Evolutionary conservation across 2,797 vertebrate species (phyloP).

Genomic region (Miichthys miiuy): DNA sequence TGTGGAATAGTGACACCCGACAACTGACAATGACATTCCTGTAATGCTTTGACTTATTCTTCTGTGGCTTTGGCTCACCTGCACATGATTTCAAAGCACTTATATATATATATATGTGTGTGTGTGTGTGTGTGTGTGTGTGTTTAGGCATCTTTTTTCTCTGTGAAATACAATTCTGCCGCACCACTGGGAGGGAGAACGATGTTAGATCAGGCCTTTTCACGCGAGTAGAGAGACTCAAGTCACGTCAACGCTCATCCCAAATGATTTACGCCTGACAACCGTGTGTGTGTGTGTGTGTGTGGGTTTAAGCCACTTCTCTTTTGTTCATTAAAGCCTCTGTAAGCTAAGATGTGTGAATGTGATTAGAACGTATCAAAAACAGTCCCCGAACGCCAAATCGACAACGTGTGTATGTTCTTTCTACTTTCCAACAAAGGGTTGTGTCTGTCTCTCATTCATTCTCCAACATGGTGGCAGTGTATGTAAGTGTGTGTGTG

Average conservation of each 20-base stretch:
- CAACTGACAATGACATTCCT: slow-evolving; percentile 19
- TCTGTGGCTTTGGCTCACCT: slow-evolving; percentile 7
- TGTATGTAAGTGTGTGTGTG: slow-evolving; percentile 25
- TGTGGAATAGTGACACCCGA: slow-evolving; percentile 31
- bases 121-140: slow-evolving; percentile 10
- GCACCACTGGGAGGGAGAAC: slow-evolving; percentile 34
- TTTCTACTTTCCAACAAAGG: slow-evolving; percentile 60
- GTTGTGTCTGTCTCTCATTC: slow-evolving; percentile 31
- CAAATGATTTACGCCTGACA: slow-evolving; percentile 50
- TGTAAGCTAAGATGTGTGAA: slow-evolving; percentile 54
- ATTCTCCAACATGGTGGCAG: slow-evolving; percentile 24
- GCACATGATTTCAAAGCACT: slow-evolving; percentile 25
- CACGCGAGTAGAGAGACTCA: slow-evolving; percentile 35
- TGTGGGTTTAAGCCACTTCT: slow-evolving; percentile 42
- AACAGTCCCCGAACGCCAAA: slow-evolving; percentile 67
- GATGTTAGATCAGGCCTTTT: slow-evolving; percentile 53
- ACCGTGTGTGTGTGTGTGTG: slow-evolving; percentile 29
- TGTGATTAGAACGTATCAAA: slow-evolving; percentile 64
- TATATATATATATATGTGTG: not conserved
- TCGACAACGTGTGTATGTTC: slow-evolving; percentile 49
- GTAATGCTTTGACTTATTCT: slow-evolving; percentile 34
- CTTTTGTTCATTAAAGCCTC: slow-evolving; percentile 58
- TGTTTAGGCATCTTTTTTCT: slow-evolving; percentile 27
- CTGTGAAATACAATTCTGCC: slow-evolving; percentile 36
- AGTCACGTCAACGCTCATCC: slow-evolving; percentile 55